Evolutionary conservation across 2,797 vertebrate genomes (phyloP).

Genomic region (Gymnopithys bicolor): DNA sequence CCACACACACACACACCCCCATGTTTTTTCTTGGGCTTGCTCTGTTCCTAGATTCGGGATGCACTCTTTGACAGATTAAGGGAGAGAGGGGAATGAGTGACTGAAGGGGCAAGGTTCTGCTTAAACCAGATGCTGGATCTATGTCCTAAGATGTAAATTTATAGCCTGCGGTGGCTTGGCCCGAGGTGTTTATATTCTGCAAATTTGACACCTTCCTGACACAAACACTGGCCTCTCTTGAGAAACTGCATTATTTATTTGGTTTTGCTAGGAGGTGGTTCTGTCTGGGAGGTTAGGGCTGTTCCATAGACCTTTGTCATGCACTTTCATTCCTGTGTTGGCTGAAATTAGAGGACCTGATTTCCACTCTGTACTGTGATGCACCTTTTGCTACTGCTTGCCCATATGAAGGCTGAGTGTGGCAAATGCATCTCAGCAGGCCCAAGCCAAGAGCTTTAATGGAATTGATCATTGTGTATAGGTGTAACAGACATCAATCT

Average conservation of each 20-base stretch:
- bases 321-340: neutral
- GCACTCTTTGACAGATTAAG: neutral
- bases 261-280: neutral
- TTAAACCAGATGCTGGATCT: slow-evolving; percentile 15
- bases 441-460: neutral
- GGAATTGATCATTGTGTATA: neutral
- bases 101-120: neutral
- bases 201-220: slow-evolving; percentile 4
- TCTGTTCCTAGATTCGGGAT: neutral
- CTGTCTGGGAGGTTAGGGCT: neutral
- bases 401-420: neutral
- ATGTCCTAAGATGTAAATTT: neutral
- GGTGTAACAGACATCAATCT: neutral
- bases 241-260: slow-evolving; percentile 27
- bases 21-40: neutral
- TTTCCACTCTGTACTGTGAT: neutral
- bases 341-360: neutral
- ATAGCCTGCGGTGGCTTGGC: neutral
- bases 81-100: neutral
- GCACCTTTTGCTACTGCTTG: neutral
- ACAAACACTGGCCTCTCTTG: neutral
- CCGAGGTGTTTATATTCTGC: neutral
- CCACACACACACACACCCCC: no score
- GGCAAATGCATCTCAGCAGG: neutral
- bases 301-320: neutral